Percentiles rank a stretch among this genome's conserved stretches.
Evolutionary conservation across 1,140 invertebrate species (phyloP).

Genomic region (Bombus sylvicola): DNA sequence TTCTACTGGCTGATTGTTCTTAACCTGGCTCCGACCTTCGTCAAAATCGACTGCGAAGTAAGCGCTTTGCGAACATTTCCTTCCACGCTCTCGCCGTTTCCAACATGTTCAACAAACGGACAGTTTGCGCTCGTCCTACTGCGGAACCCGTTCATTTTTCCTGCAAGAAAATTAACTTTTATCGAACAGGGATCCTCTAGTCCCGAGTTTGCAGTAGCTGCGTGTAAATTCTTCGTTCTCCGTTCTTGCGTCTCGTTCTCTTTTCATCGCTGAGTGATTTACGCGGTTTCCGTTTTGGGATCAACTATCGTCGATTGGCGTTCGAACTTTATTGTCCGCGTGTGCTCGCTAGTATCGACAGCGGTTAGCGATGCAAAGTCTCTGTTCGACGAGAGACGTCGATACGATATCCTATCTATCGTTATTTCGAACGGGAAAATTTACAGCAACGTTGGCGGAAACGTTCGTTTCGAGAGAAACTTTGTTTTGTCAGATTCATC

Average conservation of each 20-base stretch:
- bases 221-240: not conserved
- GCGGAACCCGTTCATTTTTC: too few species aligned
- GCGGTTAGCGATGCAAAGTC: not conserved
- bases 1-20: not conserved
- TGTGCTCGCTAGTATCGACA: slow-evolving; percentile 20
- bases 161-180: slow-evolving; percentile 10
- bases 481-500: not conserved
- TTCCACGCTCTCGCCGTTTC: not conserved
- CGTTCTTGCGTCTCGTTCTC: not conserved
- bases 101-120: not conserved
- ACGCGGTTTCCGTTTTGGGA: not conserved
- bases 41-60: slow-evolving; percentile 25
- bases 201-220: not conserved
- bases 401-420: not conserved
- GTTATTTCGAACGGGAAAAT: slow-evolving; percentile 5
- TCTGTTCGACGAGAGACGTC: not conserved
- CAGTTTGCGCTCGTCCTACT: not conserved
- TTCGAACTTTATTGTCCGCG: slow-evolving; percentile 16
- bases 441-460: not conserved
- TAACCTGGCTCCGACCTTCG: slow-evolving; percentile 18
- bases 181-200: not conserved
- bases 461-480: not conserved
- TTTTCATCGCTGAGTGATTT: not conserved
- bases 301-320: slow-evolving; percentile 22
- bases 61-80: not conserved